These are phyloP conservation scores for Eupithecia subfuscata DNA, from an alignment of 2,888 invertebrate species.

Conservation along the genomic window DNA sequence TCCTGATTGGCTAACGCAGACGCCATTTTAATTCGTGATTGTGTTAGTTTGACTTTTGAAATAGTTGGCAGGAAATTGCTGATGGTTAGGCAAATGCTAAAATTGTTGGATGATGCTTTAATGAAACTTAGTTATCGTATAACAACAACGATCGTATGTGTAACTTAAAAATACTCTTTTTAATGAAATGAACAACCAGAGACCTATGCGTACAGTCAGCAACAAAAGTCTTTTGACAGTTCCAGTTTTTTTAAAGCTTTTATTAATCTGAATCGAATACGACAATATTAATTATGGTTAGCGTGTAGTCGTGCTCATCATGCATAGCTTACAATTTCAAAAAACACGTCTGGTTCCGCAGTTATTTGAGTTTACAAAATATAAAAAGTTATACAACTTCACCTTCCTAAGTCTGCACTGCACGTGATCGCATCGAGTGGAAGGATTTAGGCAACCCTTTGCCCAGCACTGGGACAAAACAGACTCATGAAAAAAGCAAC, in stretches of 20 bases:
- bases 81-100: background rate
- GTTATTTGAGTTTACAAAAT: background rate
- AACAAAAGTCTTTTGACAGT: background rate
- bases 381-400: background rate
- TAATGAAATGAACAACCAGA: background rate
- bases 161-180: too few species aligned
- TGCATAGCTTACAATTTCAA: too few species aligned
- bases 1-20: conserved; percentile 8
- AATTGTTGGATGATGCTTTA: background rate
- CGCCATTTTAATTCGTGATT: conserved; percentile 16
- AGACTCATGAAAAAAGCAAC: too few species aligned
- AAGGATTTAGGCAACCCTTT: too few species aligned
- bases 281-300: too few species aligned
- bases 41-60: conserved; percentile 1
- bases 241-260: background rate
- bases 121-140: background rate
- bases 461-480: too few species aligned
- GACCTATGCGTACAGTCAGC: background rate
- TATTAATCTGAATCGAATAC: background rate
- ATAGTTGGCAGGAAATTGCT: background rate
- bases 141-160: background rate
- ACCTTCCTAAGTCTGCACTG: background rate
- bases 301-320: too few species aligned
- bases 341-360: background rate
- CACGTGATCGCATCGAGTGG: too few species aligned